Conservation (phyloP, 1,140 invertebrate species). For the Zaprionus nigranus region DNA sequence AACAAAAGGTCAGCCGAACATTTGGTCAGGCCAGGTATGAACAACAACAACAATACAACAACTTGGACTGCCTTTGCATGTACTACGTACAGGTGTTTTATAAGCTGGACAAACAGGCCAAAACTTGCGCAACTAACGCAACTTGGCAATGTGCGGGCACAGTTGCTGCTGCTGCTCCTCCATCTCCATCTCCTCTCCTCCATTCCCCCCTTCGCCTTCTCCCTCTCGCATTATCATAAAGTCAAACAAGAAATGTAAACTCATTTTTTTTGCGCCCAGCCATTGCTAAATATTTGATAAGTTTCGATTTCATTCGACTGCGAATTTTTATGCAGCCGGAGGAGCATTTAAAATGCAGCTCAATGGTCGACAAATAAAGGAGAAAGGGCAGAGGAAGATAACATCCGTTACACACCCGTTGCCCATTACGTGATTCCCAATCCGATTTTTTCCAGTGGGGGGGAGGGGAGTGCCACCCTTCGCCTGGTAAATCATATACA, state of each 20-base stretch:
- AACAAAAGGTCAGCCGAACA: slow-evolving; percentile 56
- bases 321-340: slow-evolving; percentile 72
- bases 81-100: slow-evolving; percentile 34
- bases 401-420: slow-evolving; percentile 65
- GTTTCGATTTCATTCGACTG: slow-evolving; percentile 79
- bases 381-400: neutral
- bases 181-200: neutral
- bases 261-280: slow-evolving; percentile 60
- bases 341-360: slow-evolving; percentile 81
- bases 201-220: neutral
- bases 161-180: neutral
- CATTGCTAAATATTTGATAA: slow-evolving; percentile 81
- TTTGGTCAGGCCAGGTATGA: neutral
- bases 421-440: slow-evolving; percentile 76
- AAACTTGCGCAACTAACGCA: slow-evolving; percentile 31
- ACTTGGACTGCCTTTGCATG: neutral
- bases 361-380: slow-evolving; percentile 61
- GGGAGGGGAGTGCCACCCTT: no score
- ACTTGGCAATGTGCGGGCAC: slow-evolving; percentile 14
- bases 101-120: slow-evolving; percentile 32
- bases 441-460: slow-evolving; percentile 5
- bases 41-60: neutral
- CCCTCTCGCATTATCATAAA: slow-evolving; percentile 79
- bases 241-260: slow-evolving; percentile 76
- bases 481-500: slow-evolving; percentile 69